Evolutionary conservation across 1,140 invertebrate species (phyloP).

Genomic region (Acromyrmex heyeri): DNA sequence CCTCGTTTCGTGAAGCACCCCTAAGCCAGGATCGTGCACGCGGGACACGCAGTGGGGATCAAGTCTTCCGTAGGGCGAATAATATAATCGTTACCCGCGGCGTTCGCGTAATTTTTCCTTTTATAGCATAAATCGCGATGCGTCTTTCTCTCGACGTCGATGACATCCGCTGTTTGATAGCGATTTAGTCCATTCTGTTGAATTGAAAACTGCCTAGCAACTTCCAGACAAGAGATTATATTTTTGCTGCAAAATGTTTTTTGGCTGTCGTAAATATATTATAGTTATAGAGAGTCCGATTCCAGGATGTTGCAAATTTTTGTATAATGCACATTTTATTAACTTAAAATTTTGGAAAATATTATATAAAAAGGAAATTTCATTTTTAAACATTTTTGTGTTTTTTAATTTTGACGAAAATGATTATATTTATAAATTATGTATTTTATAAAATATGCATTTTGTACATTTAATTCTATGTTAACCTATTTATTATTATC

Average conservation of each 20-base stretch:
- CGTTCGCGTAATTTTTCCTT: conserved; percentile 62
- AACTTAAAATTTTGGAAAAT: neutral
- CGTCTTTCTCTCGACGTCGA: neutral
- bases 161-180: conserved; percentile 24
- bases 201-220: conserved; percentile 2
- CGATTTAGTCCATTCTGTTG: neutral
- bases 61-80: conserved; percentile 72
- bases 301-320: conserved; percentile 7
- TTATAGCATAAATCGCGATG: conserved; percentile 6
- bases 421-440: no score
- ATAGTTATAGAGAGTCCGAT: neutral
- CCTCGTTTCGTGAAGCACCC: conserved; percentile 69
- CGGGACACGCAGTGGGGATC: conserved; percentile 66
- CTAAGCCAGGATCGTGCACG: conserved; percentile 70
- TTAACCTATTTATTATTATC: neutral
- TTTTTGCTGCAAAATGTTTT: neutral
- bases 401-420: neutral
- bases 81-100: conserved; percentile 71
- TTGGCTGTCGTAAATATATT: neutral
- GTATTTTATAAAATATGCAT: neutral
- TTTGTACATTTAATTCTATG: neutral
- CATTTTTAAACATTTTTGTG: neutral
- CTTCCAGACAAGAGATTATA: neutral
- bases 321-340: neutral
- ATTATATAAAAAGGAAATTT: neutral